Evolutionary conservation across 2,113 vertebrate species (phyloP).

Genomic region (Bungarus multicinctus): DNA sequence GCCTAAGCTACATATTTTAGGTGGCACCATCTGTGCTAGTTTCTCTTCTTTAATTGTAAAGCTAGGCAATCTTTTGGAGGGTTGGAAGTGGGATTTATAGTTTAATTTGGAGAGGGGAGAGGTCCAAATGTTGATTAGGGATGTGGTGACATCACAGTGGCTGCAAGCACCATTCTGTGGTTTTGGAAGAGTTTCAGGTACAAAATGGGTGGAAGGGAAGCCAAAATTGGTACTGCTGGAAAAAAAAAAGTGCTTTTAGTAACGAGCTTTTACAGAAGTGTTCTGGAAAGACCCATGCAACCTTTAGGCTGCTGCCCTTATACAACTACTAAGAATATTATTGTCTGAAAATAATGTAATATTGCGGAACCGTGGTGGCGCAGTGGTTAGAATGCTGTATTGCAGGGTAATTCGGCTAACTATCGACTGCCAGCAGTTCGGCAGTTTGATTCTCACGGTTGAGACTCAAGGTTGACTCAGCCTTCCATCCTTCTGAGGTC

Average conservation of each 20-base stretch:
- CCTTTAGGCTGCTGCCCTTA: background rate
- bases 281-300: background rate
- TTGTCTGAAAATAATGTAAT: background rate
- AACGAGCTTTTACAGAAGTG: background rate
- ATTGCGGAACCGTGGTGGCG: too few relatives aligned
- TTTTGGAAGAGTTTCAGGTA: background rate
- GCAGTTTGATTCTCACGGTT: too few relatives aligned
- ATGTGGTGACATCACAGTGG: background rate
- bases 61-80: background rate
- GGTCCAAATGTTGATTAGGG: background rate
- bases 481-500: too few relatives aligned
- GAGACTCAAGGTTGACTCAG: too few relatives aligned
- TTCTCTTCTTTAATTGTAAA: background rate
- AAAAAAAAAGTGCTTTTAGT: background rate
- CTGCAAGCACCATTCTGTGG: background rate
- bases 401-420: too few relatives aligned
- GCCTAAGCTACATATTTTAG: accelerated
- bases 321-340: background rate
- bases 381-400: too few relatives aligned
- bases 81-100: background rate
- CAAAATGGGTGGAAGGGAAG: background rate
- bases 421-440: too few relatives aligned
- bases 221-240: background rate
- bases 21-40: accelerated
- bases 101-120: background rate